Evolutionary conservation across 2,113 vertebrate genomes (phyloP).

Genomic region (Neolamprologus cancellatus): DNA sequence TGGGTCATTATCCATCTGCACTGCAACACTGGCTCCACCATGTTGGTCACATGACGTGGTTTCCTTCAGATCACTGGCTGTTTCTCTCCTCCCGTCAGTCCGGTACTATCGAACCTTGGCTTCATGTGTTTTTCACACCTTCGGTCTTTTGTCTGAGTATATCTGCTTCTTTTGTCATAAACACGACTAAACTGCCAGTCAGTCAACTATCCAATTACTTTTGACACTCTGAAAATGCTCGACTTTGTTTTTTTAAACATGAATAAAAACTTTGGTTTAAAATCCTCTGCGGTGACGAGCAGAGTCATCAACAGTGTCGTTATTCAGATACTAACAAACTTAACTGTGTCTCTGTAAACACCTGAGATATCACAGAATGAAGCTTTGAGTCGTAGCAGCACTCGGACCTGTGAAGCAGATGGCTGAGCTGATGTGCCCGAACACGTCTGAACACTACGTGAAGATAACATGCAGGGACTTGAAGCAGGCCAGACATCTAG

Average conservation of each 20-base stretch:
- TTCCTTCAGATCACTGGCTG: not conserved
- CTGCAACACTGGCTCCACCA: not conserved
- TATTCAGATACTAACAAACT: not conserved
- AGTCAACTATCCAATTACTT: not conserved
- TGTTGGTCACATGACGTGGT: not conserved
- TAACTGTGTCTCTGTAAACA: accelerated
- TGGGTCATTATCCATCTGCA: not conserved
- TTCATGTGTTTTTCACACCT: not conserved
- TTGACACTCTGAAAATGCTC: not conserved
- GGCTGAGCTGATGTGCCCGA: not conserved
- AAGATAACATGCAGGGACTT: accelerated
- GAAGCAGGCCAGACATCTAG: accelerated
- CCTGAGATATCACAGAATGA: accelerated
- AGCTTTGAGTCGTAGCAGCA: not conserved
- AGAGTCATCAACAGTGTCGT: not conserved
- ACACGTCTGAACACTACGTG: accelerated
- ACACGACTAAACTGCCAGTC: accelerated
- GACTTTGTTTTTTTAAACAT: not conserved
- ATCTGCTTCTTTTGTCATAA: not conserved
- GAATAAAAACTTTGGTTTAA: not conserved
- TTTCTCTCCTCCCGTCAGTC: not conserved
- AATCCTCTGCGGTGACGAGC: accelerated
- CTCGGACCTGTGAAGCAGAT: accelerated
- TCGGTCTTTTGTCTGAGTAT: accelerated
- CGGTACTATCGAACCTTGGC: accelerated